phyloP scores from a whole-genome alignment of 2,888 invertebrate species.

The Lepidochrysops patricia region DNA sequence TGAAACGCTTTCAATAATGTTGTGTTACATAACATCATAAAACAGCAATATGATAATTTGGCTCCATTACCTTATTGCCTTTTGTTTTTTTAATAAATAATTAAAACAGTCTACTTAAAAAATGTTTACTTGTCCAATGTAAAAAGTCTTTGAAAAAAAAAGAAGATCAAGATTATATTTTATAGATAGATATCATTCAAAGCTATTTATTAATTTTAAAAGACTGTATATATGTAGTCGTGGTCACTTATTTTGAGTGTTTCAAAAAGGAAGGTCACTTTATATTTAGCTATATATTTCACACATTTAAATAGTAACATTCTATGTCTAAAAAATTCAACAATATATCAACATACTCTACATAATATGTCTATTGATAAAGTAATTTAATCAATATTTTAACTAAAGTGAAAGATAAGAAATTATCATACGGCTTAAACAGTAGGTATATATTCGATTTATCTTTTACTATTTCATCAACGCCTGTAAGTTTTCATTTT shows the following conservation, averaged over 20 bases:
- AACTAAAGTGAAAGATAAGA: background rate
- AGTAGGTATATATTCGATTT: background rate
- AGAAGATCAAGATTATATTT: too few species aligned
- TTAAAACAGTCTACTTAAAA: too few species aligned
- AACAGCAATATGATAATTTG: slow-evolving; percentile 6
- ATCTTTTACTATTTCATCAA: too few species aligned
- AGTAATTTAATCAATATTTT: background rate
- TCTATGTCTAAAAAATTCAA: slow-evolving; percentile 5
- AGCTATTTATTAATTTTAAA: background rate
- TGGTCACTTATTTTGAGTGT: background rate
- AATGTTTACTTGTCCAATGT: too few species aligned
- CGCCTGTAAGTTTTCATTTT: too few species aligned
- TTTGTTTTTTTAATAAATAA: background rate
- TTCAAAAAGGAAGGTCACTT: slow-evolving; percentile 8
- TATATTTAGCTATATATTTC: slow-evolving; percentile 6
- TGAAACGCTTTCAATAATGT: slow-evolving; percentile 34
- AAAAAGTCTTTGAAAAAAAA: background rate
- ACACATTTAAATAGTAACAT: slow-evolving; percentile 5
- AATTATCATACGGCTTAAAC: background rate
- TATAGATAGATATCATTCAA: too few species aligned
- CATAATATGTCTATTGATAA: background rate
- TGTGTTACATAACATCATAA: too few species aligned
- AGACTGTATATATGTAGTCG: too few species aligned
- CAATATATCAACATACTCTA: slow-evolving; percentile 2
- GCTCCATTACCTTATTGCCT: slow-evolving; percentile 1